Base-by-base conservation (phyloP, 1,140 invertebrate genomes). In the Cyrtorhinus lividipennis region DNA sequence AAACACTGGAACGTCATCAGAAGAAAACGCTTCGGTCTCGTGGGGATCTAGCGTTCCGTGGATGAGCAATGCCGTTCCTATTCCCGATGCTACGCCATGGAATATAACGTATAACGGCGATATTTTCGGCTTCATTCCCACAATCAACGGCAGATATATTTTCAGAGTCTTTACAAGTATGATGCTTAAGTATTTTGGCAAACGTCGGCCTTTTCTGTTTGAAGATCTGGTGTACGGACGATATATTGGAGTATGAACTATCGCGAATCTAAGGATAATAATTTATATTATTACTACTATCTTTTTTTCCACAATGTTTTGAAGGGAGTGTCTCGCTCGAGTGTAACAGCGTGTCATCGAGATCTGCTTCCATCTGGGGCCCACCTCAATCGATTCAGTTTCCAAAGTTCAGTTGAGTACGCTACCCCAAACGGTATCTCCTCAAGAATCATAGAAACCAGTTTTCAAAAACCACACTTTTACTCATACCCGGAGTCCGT, bases 71-170 rank as follows among this genome's bases (percentile, higher is more conserved):
- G 61, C 61, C 3, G 44, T 62, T 15, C 27, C 27, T 12, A 48
- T 62, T 18, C 53, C 2, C 23, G 45, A 62, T 30, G 30, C 38
- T 2, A 12, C 38, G 2, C 38, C 61, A 18, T 62, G 61, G 61
- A 62, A 62, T n/a, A 48, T 62, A 8, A 48, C 38, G 2, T 62
- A 48, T 26, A 62, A 62, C 24, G 61, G 61, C 15, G 61, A 62
- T 23, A 53, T 25, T 24, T 46, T 62, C 15, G 61, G 61, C 46
- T 62, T 62, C 45, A n/a, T 45, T 5, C 61, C 61, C 3, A 24
- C 61, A 13, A 10, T 5, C 8, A 18, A 62, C 24, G 61, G 61
- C 12, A 12, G 27, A n/a, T 62, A 62, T 24, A 62, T 45, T 13
- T 46, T 62, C 53, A 20, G 44, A 62, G 30, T 58, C 22, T 58